Evolutionary conservation across 2,113 vertebrate genomes (phyloP).

Genomic region (Neogale vison): DNA sequence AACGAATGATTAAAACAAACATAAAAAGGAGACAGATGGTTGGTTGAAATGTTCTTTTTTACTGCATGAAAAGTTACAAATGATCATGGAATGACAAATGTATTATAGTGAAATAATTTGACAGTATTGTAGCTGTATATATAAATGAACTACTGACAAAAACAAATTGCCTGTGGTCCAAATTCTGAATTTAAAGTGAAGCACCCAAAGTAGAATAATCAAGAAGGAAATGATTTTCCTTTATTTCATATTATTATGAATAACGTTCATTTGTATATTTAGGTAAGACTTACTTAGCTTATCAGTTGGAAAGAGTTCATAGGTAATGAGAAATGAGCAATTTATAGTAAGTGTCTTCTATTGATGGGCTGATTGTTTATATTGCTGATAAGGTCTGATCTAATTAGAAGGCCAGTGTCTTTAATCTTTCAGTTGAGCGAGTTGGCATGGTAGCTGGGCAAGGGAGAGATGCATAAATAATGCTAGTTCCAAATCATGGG

Average conservation of each 20-base stretch:
- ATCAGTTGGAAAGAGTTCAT: conserved; percentile 27
- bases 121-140: conserved; percentile 54
- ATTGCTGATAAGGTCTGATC: background rate
- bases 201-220: conserved; percentile 68
- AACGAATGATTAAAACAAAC: conserved; percentile 33
- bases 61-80: conserved; percentile 58
- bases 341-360: background rate
- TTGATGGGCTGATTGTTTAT: conserved; percentile 36
- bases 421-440: background rate
- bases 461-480: background rate
- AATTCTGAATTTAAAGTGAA: conserved; percentile 73
- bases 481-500: background rate
- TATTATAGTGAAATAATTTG: conserved; percentile 68
- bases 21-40: conserved; percentile 62
- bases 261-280: conserved; percentile 51
- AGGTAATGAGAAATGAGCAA: conserved; percentile 16
- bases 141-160: conserved; percentile 71
- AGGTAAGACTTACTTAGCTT: conserved; percentile 53
- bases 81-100: conserved; percentile 69
- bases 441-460: background rate
- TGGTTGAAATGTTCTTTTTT: conserved; percentile 69
- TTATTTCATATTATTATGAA: conserved; percentile 64
- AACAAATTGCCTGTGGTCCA: conserved; percentile 74
- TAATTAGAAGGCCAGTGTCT: conserved; percentile 8
- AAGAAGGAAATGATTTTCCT: conserved; percentile 71